phyloP scores from a whole-genome alignment of 2,888 invertebrate genomes.

The Phragmatobia fuliginosa region DNA sequence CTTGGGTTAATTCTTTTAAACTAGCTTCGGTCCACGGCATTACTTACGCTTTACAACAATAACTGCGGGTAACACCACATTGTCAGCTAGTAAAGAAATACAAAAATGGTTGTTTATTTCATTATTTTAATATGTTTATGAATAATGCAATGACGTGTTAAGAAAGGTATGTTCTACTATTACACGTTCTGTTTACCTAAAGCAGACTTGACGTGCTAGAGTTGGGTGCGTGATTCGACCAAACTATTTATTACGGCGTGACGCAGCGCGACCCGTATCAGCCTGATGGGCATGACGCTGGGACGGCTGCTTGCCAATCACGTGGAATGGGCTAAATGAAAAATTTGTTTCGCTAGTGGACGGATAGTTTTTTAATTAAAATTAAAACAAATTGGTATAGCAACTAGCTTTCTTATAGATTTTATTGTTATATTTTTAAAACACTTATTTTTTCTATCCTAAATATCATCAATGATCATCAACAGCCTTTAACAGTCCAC shows the following conservation, averaged over 20 bases:
- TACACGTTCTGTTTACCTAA: background rate
- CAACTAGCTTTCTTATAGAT: background rate
- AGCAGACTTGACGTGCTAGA: slow-evolving; percentile 22
- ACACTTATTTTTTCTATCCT: too few species aligned
- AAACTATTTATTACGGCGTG: slow-evolving; percentile 52
- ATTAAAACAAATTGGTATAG: background rate
- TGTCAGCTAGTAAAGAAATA: too few species aligned
- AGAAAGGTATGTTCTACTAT: background rate
- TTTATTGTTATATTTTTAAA: background rate
- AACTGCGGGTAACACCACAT: too few species aligned
- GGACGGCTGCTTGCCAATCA: slow-evolving; percentile 11
- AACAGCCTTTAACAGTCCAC: too few species aligned
- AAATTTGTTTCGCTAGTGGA: slow-evolving; percentile 10
- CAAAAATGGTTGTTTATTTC: background rate
- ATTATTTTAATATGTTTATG: background rate
- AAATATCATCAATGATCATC: too few species aligned
- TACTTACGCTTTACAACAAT: too few species aligned
- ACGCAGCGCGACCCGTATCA: slow-evolving; percentile 48
- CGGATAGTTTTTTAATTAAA: background rate
- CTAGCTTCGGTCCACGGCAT: too few species aligned
- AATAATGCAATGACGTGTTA: background rate
- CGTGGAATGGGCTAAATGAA: slow-evolving; percentile 31
- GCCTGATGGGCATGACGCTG: slow-evolving; percentile 14
- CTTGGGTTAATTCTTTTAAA: too few species aligned
- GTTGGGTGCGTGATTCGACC: slow-evolving; percentile 41